Percentiles rank a stretch among this genome's conserved stretches.
These are phyloP conservation scores for Macrophya annulata DNA, from an alignment of 2,888 invertebrate species.

Conservation along the genomic window DNA sequence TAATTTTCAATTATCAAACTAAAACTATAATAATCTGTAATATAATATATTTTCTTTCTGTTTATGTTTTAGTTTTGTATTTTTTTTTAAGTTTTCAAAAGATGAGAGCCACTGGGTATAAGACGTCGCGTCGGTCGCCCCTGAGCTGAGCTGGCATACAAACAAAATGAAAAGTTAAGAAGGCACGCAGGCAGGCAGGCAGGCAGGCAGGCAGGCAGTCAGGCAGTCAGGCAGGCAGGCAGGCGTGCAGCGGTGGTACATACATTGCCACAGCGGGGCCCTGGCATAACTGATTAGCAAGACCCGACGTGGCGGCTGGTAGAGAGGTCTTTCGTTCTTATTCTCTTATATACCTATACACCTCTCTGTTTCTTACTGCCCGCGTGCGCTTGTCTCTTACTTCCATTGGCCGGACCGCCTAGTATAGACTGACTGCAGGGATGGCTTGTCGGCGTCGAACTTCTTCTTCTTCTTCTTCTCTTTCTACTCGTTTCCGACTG, in stretches of 20 bases:
- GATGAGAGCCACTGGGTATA: constrained; percentile 40
- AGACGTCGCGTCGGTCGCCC: constrained; percentile 18
- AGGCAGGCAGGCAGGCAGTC: constrained; percentile 60
- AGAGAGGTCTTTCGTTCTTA: constrained; percentile 8
- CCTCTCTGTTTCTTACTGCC: constrained; percentile 23
- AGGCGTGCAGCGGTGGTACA: constrained; percentile 65
- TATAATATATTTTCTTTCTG: background rate
- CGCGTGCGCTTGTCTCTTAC: constrained; percentile 50
- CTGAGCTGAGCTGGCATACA: constrained; percentile 22
- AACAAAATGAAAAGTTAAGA: constrained; percentile 65
- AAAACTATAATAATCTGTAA: too few relatives aligned
- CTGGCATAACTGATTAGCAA: constrained; percentile 68
- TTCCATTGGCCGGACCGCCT: constrained; percentile 35
- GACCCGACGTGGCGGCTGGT: constrained; percentile 53
- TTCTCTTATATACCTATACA: background rate
- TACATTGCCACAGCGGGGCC: constrained; percentile 62
- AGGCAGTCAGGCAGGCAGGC: constrained; percentile 51
- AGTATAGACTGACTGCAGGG: constrained; percentile 41
- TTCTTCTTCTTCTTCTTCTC: constrained; percentile 61
- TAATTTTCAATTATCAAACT: too few relatives aligned
- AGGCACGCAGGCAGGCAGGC: constrained; percentile 62
- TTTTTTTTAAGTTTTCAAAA: background rate
- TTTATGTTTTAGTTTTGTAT: background rate
- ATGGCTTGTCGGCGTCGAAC: constrained; percentile 66
- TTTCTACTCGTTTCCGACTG: constrained; percentile 64